Evolutionary conservation across 1,140 invertebrate genomes (phyloP).

Genomic region (Maniola jurtina): DNA sequence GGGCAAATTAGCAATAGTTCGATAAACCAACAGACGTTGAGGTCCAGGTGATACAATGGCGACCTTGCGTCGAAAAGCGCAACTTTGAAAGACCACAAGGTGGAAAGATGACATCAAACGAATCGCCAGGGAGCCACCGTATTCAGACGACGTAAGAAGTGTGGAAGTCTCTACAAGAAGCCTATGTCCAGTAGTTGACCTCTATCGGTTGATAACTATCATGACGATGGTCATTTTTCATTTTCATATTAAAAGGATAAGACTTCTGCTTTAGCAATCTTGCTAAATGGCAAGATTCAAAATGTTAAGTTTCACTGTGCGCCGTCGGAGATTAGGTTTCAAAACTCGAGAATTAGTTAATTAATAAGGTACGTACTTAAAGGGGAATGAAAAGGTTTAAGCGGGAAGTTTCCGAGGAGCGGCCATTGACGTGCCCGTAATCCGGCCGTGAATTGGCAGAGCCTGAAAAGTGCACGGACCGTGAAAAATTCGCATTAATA

Average conservation of each 20-base stretch:
- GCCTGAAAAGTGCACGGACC: constrained; percentile 49
- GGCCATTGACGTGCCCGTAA: constrained; percentile 48
- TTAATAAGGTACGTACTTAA: constrained; percentile 67
- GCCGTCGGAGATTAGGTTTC: constrained; percentile 32
- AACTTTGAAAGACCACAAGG: too few relatives aligned
- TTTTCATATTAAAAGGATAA: not conserved
- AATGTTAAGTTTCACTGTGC: constrained; percentile 1
- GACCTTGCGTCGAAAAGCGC: too few relatives aligned
- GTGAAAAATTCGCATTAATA: constrained; percentile 55
- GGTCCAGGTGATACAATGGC: too few relatives aligned
- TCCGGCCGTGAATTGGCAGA: constrained; percentile 43
- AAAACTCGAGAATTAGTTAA: constrained; percentile 53
- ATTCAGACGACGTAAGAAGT: too few relatives aligned
- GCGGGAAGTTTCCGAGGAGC: constrained; percentile 50
- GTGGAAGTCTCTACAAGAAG: too few relatives aligned
- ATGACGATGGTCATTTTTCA: too few relatives aligned
- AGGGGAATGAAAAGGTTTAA: constrained; percentile 58
- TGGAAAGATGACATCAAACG: too few relatives aligned
- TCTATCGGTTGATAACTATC: too few relatives aligned
- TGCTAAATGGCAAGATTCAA: not conserved
- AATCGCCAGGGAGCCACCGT: too few relatives aligned
- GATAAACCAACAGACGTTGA: too few relatives aligned
- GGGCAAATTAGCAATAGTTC: too few relatives aligned
- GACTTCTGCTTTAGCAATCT: not conserved
- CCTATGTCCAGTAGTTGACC: too few relatives aligned